Base-by-base conservation (phyloP, 2,888 invertebrate genomes). In the Protophormia terraenovae region DNA sequence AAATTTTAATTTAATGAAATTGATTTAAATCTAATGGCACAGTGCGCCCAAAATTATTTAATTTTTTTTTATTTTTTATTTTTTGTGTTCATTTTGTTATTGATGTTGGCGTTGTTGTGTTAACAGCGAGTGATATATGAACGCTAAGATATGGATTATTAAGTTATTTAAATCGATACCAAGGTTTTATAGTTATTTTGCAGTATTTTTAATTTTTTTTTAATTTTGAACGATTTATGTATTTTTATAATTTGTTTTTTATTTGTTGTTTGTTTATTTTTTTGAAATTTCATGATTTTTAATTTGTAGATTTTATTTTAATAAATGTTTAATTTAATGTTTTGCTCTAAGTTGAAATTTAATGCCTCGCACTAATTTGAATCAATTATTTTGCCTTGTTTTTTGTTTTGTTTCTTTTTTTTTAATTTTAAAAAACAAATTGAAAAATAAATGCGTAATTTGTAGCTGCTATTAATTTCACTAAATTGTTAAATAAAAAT, bases 81-180 rank as follows among this genome's bases (percentile, higher is more conserved):
- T 22, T n/a, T 22, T 22, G 19, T 16, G n/a, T 32, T 14, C 14
- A 50, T 53, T 53, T 16, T 67, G 19, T 53, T 45, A n/a, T 27
- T 35, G 32, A 3, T 32, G 27, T 60, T n/a, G 45, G 10, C 24
- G 22, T 45, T 66, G 50, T n/a, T 38, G 29, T 16, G 27, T 38
- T 55, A 24, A n/a, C n/a, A n/a, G n/a, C n/a, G n/a, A n/a, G 38
- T 32, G 60, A 60, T 60, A 32, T 47, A 24, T 60, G 14, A 53
- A n/a, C 29, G 8, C 19, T 27, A 45, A 55, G 24, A 29, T 47
- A 64, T 79, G 38, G 55, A 76, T 84, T 50, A 50, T 66, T 80
- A 32, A 80, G 58, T 22, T 71, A 77, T 72, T 72, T 76, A 64
- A 84, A 84, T 84, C 47, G 79, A 79, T 79, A 69, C 41, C 83